These are phyloP conservation scores for Ibidorhyncha struthersii DNA, from an alignment of 2,113 vertebrate genomes.

Conservation along the genomic window DNA sequence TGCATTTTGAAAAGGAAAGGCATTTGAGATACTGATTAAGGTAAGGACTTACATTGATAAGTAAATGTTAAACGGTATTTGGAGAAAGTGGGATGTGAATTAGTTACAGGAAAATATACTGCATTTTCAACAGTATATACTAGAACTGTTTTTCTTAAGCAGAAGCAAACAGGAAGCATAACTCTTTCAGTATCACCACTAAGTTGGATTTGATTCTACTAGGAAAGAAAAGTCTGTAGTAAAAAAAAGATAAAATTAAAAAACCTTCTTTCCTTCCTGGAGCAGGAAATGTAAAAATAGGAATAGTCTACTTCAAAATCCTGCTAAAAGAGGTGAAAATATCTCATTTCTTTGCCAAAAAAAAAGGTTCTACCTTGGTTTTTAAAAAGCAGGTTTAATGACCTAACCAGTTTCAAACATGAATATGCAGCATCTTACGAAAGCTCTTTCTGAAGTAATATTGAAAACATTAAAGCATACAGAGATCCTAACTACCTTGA, in stretches of 20 bases:
- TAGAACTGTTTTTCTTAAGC: neutral
- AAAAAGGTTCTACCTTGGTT: neutral
- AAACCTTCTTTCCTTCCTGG: slow-evolving; percentile 44
- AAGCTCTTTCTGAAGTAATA: neutral
- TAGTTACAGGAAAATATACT: slow-evolving; percentile 2
- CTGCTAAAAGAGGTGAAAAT: slow-evolving; percentile 4
- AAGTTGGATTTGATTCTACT: neutral
- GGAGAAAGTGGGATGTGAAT: neutral
- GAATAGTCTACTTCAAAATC: slow-evolving; percentile 12
- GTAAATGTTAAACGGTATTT: neutral
- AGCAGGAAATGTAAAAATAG: slow-evolving; percentile 63
- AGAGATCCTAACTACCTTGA: neutral
- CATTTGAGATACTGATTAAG: neutral
- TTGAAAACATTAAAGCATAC: neutral
- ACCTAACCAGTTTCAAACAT: neutral
- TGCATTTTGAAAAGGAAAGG: neutral
- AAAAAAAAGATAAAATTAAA: neutral
- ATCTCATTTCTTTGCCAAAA: neutral
- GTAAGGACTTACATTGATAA: neutral
- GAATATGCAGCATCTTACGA: neutral
- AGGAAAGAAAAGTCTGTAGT: neutral
- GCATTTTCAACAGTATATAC: neutral
- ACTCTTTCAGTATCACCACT: neutral
- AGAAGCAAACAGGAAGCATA: slow-evolving; percentile 35
- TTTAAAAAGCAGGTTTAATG: neutral